phyloP scores from a whole-genome alignment of 1,140 invertebrate genomes.

The Zaprionus camerounensis region DNA sequence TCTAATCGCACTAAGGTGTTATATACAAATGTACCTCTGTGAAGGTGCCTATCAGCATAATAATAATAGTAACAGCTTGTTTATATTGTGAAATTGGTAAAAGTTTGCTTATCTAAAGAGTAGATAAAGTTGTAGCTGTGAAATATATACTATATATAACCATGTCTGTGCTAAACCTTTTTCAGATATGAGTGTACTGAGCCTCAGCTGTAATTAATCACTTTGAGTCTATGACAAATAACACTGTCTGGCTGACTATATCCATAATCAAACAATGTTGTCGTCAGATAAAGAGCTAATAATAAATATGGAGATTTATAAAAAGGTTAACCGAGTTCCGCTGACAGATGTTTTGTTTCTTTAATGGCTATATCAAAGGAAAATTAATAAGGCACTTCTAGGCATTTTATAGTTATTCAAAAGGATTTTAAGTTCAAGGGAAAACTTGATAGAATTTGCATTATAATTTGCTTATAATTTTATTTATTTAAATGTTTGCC shows the following conservation, averaged over 20 bases:
- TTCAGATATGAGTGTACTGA: neutral
- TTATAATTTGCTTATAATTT: no score
- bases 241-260: neutral
- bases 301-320: neutral
- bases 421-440: no score
- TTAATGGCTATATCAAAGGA: neutral
- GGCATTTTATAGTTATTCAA: no score
- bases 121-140: neutral
- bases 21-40: neutral
- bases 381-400: no score
- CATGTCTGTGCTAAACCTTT: neutral
- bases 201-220: neutral
- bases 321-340: neutral
- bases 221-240: neutral
- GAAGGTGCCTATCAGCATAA: neutral
- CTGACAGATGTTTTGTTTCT: neutral
- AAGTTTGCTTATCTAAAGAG: constrained; percentile 4
- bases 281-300: neutral
- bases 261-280: neutral
- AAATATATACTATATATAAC: neutral
- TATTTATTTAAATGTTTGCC: no score
- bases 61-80: constrained; percentile 5
- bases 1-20: neutral
- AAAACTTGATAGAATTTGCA: no score
- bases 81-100: constrained; percentile 17